Evolutionary conservation across 2,888 invertebrate genomes (phyloP), one percentile per base, ranked within the genome.

Genomic region (Drosophila neotestacea): DNA sequence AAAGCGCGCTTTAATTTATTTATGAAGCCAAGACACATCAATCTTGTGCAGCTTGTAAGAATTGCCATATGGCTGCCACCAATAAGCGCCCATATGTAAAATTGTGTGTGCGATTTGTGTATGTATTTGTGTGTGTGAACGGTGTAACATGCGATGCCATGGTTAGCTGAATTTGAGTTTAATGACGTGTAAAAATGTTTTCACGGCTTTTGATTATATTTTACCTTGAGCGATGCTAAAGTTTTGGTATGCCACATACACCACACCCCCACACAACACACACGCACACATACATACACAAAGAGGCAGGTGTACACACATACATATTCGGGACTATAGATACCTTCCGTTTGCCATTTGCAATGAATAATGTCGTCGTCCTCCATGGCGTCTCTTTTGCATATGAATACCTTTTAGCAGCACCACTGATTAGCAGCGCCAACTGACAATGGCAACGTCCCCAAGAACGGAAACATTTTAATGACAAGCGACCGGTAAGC

Each of bases 161-260:
- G 90, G 87, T 88, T 87, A 76, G 90, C 88, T 89, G 89, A 89
- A 88, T 88, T 84, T 88, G 82, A 77, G 90, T 87, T 87, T 88
- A 87, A 87, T 87, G 86, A 89, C 90, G 90, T 87, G 86, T 87
- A 87, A 87, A 87, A 87, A 89, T 87, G 89, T 88, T 86, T 87
- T 87, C 86, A 87, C 90, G 86, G 86, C 89, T 89, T 87, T 87
- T 87, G 86, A 89, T 87, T 87, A 87, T 81, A 87, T 89, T 86
- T 84, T 84, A 89, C 90, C 86, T 86, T 88, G 79, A 89, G 88
- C 84, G 65, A 51, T 68, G 84, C 85, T 70, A 77, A 82, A 82
- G 83, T 89, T 89, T 82, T 44, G 46, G 51, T 61, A 56, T 65
- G 39, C 47, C 51, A 44, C 46, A 16, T 34, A 28, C 58, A 47